These are phyloP conservation scores for Matsumurasca onukii DNA, from an alignment of 1,140 invertebrate species.

Conservation along the genomic window DNA sequence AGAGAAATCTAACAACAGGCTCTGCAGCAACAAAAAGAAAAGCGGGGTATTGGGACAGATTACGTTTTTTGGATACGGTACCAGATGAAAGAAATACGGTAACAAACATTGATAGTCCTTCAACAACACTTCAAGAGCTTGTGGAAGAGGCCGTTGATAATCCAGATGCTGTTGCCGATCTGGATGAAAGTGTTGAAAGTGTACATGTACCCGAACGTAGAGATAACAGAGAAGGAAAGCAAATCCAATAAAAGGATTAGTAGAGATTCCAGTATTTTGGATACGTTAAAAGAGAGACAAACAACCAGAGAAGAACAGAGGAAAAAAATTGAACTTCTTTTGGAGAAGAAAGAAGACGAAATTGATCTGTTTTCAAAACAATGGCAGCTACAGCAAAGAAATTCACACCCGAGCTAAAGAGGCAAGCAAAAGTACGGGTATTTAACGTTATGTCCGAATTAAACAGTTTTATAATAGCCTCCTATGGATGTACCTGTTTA, in stretches of 20 bases:
- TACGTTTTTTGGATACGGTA: slow-evolving; percentile 5
- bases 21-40: slow-evolving; percentile 14
- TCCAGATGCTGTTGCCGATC: not conserved
- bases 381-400: slow-evolving; percentile 13
- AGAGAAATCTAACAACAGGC: not conserved
- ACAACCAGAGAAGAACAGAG: not conserved
- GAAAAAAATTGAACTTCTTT: not conserved
- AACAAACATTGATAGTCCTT: slow-evolving; percentile 8
- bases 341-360: slow-evolving; percentile 10
- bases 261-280: not conserved
- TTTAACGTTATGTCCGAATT: slow-evolving; percentile 8
- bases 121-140: not conserved
- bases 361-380: slow-evolving; percentile 17
- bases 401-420: not conserved
- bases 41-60: slow-evolving; percentile 4
- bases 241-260: not conserved
- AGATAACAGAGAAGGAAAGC: not conserved
- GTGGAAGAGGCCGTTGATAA: not conserved
- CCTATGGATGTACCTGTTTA: too few species aligned
- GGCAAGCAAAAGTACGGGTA: slow-evolving; percentile 8
- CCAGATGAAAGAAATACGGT: slow-evolving; percentile 9
- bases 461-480: too few species aligned
- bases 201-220: not conserved
- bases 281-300: not conserved
- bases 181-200: not conserved